phyloP scores from a whole-genome alignment of 2,888 invertebrate species.

The Catocala fraxini region DNA sequence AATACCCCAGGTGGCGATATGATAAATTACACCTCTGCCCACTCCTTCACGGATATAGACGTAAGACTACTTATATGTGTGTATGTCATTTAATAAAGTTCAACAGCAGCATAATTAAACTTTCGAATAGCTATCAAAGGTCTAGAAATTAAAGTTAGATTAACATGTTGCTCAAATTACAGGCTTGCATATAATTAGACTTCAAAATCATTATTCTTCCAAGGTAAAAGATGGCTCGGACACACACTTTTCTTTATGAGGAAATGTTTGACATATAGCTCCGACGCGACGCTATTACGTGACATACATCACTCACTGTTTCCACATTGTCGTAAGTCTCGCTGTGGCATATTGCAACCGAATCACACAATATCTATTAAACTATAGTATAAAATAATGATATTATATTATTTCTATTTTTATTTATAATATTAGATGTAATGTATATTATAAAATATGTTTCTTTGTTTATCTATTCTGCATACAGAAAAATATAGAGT shows the following conservation, averaged over 20 bases:
- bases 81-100: constrained; percentile 9
- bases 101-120: constrained; percentile 9
- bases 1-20: no score
- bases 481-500: no score
- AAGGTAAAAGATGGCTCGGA: constrained; percentile 41
- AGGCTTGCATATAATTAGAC: constrained; percentile 35
- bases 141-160: constrained; percentile 46
- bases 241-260: constrained; percentile 44
- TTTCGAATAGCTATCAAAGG: constrained; percentile 29
- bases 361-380: neutral
- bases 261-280: constrained; percentile 40
- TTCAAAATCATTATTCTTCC: constrained; percentile 48
- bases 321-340: constrained; percentile 14
- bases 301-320: constrained; percentile 17
- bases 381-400: no score
- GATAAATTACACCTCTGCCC: no score
- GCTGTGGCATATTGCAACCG: neutral
- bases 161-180: constrained; percentile 44
- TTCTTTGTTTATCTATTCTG: no score
- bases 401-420: no score
- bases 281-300: constrained; percentile 1
- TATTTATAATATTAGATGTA: no score
- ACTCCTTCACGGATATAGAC: no score
- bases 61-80: no score
- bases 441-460: no score